Percentiles rank a stretch among this genome's conserved stretches.
Conservation (phyloP, 2,113 vertebrate species). For the Neofelis nebulosa region DNA sequence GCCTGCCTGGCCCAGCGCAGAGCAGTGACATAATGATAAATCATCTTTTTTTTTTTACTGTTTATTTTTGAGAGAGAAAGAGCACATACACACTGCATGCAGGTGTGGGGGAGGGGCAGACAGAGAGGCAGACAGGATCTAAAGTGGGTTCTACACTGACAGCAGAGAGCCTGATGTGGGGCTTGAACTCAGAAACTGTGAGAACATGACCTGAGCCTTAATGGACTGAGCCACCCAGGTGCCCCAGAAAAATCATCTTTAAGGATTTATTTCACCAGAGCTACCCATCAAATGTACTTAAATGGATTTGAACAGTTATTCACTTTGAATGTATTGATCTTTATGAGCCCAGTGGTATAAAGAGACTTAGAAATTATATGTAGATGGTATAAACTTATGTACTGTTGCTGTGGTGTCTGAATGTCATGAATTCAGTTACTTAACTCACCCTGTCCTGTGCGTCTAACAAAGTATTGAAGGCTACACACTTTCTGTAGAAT, state of each 20-base stretch:
- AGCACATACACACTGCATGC: too few relatives aligned
- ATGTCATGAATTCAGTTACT: background rate
- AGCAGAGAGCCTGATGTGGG: too few relatives aligned
- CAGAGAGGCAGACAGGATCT: too few relatives aligned
- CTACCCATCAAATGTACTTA: background rate
- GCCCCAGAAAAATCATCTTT: background rate
- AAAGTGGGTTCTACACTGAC: too few relatives aligned
- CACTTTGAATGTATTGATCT: background rate
- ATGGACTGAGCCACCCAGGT: too few relatives aligned
- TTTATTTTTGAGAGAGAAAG: too few relatives aligned
- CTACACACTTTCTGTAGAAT: conserved; percentile 28
- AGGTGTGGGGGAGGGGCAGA: too few relatives aligned
- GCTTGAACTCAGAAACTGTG: too few relatives aligned
- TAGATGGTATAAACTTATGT: background rate
- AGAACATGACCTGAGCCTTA: too few relatives aligned
- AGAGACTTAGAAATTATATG: background rate
- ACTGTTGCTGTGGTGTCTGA: background rate
- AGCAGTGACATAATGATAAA: background rate
- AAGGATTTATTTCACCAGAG: background rate
- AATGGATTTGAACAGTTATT: background rate
- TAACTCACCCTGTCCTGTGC: background rate
- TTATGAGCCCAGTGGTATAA: background rate
- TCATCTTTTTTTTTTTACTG: background rate
- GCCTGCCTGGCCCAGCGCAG: background rate
- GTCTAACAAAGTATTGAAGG: background rate